Evolutionary conservation across 2,113 vertebrate species (phyloP), one percentile per base, ranked within the genome.

Genomic region (Dolichallabes microphthalmus): DNA sequence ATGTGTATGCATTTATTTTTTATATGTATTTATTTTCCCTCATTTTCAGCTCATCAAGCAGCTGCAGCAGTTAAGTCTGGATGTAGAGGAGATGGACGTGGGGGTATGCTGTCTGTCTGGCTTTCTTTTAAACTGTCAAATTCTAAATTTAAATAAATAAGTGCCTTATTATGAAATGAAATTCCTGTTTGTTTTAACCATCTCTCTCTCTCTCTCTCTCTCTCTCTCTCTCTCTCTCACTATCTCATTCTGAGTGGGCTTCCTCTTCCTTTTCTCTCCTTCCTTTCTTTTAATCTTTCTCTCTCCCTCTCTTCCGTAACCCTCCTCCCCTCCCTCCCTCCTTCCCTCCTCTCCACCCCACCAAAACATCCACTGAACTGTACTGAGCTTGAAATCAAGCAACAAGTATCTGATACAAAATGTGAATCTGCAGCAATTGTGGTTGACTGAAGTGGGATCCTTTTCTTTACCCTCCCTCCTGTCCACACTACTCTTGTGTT

Each of bases 131-230:
- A 76, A 15, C 55, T 55, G 13, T 19, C 27, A 66, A 17, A 32
- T 20, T 77, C 2, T 53, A n/a, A 27, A 57, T 58, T 78, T 27
- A 20, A 27, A 27, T 27, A 30, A 66, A 0, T 68, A 60, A 25
- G n/a, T 73, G 1, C 2, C 2, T 25, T 73, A 11, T 69, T 77
- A 77, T 15, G 20, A 55, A n/a, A 76, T 55, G 14, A 30, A 57
- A 19, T 79, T 35, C 2, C 32, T 79, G 55, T 30, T 35, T 79
- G 30, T 79, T 79, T 79, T 79, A 79, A 79, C 77, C 55, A 61
- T 78, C 13, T 9, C 55, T 79, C n/a, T 75, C 45, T 75, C 39
- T 53, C 39, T 75, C 35, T 75, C 20, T 73, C 25, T 73, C 69
- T 73, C 69, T 20, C 20, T 75, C 35, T 45, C 15, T 35, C 20